Conservation (phyloP, 1,140 invertebrate species). For the Tyrophagus putrescentiae region DNA sequence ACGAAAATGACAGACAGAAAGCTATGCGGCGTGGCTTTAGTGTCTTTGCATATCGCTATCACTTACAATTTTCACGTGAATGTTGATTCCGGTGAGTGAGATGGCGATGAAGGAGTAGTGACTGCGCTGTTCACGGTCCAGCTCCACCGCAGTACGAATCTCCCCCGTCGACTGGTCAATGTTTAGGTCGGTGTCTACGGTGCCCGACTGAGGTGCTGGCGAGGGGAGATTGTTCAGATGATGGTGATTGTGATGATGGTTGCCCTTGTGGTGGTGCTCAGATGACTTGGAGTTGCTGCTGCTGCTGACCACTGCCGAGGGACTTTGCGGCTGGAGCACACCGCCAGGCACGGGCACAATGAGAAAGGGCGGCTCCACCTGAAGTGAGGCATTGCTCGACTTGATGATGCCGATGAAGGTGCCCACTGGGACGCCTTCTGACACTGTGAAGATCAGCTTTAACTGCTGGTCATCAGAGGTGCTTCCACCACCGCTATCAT, state of each 20-base stretch:
- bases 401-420: conserved; percentile 71
- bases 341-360: conserved; percentile 71
- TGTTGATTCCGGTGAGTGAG: conserved; percentile 61
- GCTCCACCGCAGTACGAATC: conserved; percentile 61
- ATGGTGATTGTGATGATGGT: not conserved
- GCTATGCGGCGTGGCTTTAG: too few species aligned
- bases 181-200: conserved; percentile 64
- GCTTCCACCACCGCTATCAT: not conserved
- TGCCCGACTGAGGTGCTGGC: not conserved
- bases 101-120: conserved; percentile 78
- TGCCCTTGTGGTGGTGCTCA: not conserved
- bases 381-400: conserved; percentile 41
- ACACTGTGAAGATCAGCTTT: conserved; percentile 7
- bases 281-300: not conserved
- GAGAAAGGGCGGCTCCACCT: conserved; percentile 56
- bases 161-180: conserved; percentile 79
- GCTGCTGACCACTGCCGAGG: not conserved
- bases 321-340: conserved; percentile 34
- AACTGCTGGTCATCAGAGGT: not conserved
- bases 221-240: not conserved
- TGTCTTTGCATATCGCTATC: too few species aligned
- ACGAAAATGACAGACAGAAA: too few species aligned
- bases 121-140: conserved; percentile 73
- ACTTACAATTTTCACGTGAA: conserved; percentile 55
- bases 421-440: conserved; percentile 43